phyloP scores from a whole-genome alignment of 2,888 invertebrate genomes.

The Cantharis flavilabris region DNA sequence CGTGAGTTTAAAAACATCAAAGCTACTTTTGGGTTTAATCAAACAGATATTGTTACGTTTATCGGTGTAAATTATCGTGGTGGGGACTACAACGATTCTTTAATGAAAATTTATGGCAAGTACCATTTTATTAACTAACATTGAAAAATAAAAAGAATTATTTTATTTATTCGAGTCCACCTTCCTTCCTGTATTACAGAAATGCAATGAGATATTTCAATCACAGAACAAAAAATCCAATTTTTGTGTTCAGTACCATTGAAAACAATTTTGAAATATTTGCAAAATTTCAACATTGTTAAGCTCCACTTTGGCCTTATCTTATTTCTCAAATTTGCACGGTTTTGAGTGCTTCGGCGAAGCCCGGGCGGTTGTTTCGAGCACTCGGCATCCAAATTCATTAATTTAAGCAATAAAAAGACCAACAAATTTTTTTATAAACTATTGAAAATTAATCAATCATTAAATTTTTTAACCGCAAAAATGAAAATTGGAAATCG shows the following conservation, averaged over 20 bases:
- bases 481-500: too few species aligned
- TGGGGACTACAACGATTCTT: not conserved
- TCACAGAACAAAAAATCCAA: not conserved
- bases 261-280: not conserved
- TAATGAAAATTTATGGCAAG: not conserved
- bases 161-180: constrained; percentile 1
- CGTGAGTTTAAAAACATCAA: not conserved
- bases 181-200: not conserved
- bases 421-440: too few species aligned
- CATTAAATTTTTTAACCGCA: too few species aligned
- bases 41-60: not conserved
- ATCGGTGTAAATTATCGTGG: constrained; percentile 5
- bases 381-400: too few species aligned
- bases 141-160: too few species aligned
- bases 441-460: too few species aligned
- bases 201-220: constrained; percentile 6
- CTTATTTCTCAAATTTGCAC: too few species aligned
- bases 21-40: not conserved
- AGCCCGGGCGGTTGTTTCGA: too few species aligned
- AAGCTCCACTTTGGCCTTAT: too few species aligned
- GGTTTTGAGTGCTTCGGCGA: too few species aligned
- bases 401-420: too few species aligned
- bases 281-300: not conserved
- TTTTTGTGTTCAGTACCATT: constrained; percentile 1
- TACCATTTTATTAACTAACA: not conserved